These are phyloP conservation scores for Lasioglossum calceatum DNA, from an alignment of 2,888 invertebrate species.

Conservation along the genomic window DNA sequence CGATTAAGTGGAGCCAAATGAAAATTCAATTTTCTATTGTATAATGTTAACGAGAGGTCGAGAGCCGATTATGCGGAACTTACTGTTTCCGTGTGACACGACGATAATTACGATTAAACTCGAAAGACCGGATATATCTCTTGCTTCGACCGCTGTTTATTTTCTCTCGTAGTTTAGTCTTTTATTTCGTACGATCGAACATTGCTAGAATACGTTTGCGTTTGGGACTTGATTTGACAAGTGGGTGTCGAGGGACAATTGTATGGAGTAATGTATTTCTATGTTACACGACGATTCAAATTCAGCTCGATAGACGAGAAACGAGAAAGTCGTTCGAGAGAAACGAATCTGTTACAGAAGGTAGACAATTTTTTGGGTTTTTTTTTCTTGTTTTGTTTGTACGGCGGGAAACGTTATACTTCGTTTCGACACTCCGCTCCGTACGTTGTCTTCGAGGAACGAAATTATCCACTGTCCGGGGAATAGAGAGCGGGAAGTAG, in stretches of 20 bases:
- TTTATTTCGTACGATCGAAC: not conserved
- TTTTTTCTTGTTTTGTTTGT: constrained; percentile 11
- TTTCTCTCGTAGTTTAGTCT: not conserved
- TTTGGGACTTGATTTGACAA: not conserved
- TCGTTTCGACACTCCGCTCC: constrained; percentile 37
- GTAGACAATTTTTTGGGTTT: not conserved
- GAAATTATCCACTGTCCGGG: constrained; percentile 60
- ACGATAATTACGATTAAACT: not conserved
- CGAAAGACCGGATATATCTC: not conserved
- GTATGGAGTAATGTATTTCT: constrained; percentile 10
- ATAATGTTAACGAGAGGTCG: not conserved
- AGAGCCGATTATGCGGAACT: not conserved
- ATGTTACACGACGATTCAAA: constrained; percentile 5
- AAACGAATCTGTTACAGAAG: constrained; percentile 19
- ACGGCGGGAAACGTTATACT: constrained; percentile 29
- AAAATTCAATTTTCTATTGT: not conserved
- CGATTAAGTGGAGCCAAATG: not conserved
- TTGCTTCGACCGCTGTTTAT: not conserved
- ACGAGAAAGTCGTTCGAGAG: constrained; percentile 10
- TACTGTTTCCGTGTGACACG: not conserved
- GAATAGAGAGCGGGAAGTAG: constrained; percentile 36
- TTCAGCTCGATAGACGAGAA: not conserved
- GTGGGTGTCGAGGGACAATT: constrained; percentile 20
- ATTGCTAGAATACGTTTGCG: not conserved
- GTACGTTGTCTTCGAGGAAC: constrained; percentile 54